Evolutionary conservation across 2,797 vertebrate species (phyloP).

Genomic region (Anas bahamensis): DNA sequence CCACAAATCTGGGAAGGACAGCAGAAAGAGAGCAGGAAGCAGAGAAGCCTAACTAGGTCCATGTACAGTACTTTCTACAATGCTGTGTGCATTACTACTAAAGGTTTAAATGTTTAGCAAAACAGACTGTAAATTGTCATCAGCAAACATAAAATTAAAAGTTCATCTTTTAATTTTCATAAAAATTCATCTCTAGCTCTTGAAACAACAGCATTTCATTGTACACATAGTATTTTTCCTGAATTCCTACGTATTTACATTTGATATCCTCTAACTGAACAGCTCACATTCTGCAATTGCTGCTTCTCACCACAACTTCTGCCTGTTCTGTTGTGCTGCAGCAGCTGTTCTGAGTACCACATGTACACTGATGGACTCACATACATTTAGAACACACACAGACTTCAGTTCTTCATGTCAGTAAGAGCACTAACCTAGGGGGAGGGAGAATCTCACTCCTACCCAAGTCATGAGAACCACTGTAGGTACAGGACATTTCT

Average conservation of each 20-base stretch:
- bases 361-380: fast-evolving
- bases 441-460: not conserved
- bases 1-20: not conserved
- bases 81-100: not conserved
- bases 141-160: not conserved
- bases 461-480: not conserved
- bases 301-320: not conserved
- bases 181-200: not conserved
- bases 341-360: not conserved
- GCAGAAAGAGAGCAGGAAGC: not conserved
- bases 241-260: not conserved
- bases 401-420: not conserved
- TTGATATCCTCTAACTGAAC: not conserved
- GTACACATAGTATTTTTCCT: not conserved
- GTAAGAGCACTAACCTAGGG: not conserved
- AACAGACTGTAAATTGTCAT: not conserved
- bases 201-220: not conserved
- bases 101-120: not conserved
- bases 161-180: not conserved
- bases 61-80: not conserved
- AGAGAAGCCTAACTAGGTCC: not conserved
- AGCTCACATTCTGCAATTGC: not conserved
- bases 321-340: not conserved
- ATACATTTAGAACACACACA: not conserved
- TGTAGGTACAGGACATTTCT: not conserved